Conservation (phyloP, 2,888 invertebrate genomes). For the Andrena praecox region DNA sequence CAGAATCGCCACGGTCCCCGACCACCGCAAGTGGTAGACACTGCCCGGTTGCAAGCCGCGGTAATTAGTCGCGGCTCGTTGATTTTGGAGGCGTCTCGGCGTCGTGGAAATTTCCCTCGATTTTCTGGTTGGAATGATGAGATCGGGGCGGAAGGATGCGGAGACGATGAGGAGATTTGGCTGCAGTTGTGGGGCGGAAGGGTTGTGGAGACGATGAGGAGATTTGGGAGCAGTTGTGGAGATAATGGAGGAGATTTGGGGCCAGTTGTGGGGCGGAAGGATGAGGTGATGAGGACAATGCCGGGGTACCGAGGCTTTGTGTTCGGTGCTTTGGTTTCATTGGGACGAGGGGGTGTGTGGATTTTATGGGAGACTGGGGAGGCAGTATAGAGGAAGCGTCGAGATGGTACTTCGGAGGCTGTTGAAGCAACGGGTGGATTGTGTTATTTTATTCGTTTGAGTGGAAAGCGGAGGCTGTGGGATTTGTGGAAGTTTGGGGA, state of each 20-base stretch:
- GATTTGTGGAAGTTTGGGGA: background rate
- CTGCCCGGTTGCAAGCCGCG: background rate
- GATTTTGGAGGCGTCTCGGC: background rate
- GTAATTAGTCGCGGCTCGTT: constrained; percentile 7
- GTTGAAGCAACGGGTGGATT: background rate
- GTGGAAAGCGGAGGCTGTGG: background rate
- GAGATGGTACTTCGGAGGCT: background rate
- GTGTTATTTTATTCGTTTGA: background rate
- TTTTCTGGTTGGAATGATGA: too few species aligned
- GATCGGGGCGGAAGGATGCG: too few species aligned
- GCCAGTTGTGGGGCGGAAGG: background rate
- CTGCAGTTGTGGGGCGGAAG: background rate
- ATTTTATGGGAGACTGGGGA: too few species aligned
- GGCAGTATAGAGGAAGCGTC: background rate
- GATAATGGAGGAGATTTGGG: background rate
- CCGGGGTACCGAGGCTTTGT: too few species aligned
- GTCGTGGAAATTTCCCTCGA: too few species aligned
- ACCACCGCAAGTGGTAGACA: constrained; percentile 60
- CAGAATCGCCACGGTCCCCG: constrained; percentile 25
- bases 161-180: too few species aligned
- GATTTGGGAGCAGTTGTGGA: background rate
- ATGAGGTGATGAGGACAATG: too few species aligned
- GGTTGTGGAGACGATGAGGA: background rate
- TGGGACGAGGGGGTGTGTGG: too few species aligned
- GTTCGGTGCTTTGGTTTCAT: too few species aligned